These are phyloP conservation scores for Scylla paramamosain DNA, from an alignment of 1,140 invertebrate species.

Conservation along the genomic window DNA sequence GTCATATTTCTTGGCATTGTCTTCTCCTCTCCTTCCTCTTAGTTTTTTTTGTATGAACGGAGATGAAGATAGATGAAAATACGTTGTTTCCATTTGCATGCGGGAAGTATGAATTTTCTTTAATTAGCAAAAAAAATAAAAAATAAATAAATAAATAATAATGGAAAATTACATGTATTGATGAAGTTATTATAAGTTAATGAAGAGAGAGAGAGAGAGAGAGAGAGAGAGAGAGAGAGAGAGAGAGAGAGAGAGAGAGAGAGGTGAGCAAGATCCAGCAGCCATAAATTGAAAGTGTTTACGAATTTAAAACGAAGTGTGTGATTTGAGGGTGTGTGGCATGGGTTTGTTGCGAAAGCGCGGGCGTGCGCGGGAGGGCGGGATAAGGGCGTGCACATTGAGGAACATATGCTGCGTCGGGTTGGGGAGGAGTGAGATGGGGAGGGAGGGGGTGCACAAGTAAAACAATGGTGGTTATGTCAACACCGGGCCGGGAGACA, in stretches of 20 bases:
- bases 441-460: background rate
- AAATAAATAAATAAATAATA: too few species aligned
- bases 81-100: too few species aligned
- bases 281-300: background rate
- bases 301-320: background rate
- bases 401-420: background rate
- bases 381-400: background rate
- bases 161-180: too few species aligned
- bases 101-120: too few species aligned
- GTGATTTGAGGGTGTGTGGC: background rate
- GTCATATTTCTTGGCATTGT: too few species aligned
- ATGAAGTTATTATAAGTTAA: too few species aligned
- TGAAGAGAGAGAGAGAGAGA: background rate
- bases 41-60: too few species aligned
- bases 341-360: background rate
- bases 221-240: background rate
- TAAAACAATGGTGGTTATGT: constrained; percentile 40
- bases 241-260: background rate
- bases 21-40: too few species aligned
- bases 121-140: too few species aligned
- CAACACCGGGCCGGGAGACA: constrained; percentile 37
- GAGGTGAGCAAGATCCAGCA: too few species aligned
- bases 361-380: background rate
- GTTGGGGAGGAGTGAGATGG: too few species aligned
- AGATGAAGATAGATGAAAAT: too few species aligned